These are phyloP conservation scores for Plagodis pulveraria DNA, from an alignment of 2,888 invertebrate genomes.

Conservation along the genomic window DNA sequence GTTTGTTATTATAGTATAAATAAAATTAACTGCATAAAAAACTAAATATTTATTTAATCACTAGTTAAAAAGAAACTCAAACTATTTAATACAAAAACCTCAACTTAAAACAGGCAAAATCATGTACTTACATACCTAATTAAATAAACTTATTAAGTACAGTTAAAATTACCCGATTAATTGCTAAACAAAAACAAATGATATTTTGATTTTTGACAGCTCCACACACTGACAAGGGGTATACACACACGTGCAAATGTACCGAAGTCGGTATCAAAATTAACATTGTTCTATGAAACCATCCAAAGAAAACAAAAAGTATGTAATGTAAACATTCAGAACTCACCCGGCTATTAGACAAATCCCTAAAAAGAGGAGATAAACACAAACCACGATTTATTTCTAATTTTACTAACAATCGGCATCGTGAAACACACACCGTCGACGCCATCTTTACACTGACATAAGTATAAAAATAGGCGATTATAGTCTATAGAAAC, in stretches of 20 bases:
- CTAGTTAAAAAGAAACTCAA: too few species aligned
- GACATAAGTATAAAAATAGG: conserved; percentile 47
- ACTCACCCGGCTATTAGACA: conserved; percentile 80
- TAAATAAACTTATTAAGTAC: not conserved
- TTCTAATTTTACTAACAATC: conserved; percentile 86
- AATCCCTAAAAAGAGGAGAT: conserved; percentile 79
- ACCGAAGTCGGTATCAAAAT: conserved; percentile 55
- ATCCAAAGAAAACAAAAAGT: conserved; percentile 40
- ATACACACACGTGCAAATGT: conserved; percentile 64
- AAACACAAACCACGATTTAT: conserved; percentile 85
- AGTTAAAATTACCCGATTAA: not conserved
- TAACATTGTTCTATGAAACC: conserved; percentile 66
- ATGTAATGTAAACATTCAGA: conserved; percentile 42
- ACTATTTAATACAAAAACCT: too few species aligned
- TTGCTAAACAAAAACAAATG: too few species aligned
- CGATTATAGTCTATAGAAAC: conserved; percentile 46
- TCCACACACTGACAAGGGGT: conserved; percentile 57
- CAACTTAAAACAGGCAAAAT: too few species aligned
- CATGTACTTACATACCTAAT: too few species aligned
- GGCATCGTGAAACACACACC: conserved; percentile 86
- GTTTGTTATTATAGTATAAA: too few species aligned
- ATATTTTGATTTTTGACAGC: conserved; percentile 66
- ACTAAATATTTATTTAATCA: too few species aligned
- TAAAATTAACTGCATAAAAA: too few species aligned
- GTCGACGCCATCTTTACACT: conserved; percentile 86